These are phyloP conservation scores for Scomberomorus guttatus DNA, from an alignment of 2,797 vertebrate species.

Conservation along the genomic window DNA sequence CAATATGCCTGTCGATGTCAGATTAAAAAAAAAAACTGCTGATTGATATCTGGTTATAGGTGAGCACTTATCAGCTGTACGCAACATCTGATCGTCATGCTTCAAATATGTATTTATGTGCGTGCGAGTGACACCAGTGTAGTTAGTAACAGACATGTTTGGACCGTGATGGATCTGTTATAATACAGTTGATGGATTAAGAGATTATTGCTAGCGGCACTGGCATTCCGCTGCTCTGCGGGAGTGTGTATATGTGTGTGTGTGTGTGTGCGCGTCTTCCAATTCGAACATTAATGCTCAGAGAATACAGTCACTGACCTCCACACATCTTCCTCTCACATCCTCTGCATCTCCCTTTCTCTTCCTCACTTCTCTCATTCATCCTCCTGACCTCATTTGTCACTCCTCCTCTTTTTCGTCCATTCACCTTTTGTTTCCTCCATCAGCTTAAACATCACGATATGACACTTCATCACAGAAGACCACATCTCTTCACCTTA, in stretches of 20 bases:
- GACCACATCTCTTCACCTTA: conserved; percentile 2
- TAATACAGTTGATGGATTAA: conserved; percentile 75
- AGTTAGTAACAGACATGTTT: conserved; percentile 41
- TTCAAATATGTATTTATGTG: conserved; percentile 42
- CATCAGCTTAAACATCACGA: conserved; percentile 11
- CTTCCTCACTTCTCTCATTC: conserved; percentile 19
- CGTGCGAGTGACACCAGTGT: conserved; percentile 45
- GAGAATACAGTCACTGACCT: conserved; percentile 57
- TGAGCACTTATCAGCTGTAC: conserved; percentile 46
- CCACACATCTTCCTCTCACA: conserved; percentile 21
- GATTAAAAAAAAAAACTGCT: conserved; percentile 45
- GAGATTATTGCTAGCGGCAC: conserved; percentile 62
- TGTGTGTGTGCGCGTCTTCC: conserved; percentile 31
- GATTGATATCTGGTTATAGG: conserved; percentile 65
- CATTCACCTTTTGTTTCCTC: conserved; percentile 12
- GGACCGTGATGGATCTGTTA: conserved; percentile 64
- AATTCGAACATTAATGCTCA: conserved; percentile 51
- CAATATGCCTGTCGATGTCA: conserved; percentile 52
- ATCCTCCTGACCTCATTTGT: conserved; percentile 45
- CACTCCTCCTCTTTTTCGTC: conserved; percentile 3
- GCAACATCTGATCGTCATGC: conserved; percentile 50
- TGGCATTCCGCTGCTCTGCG: conserved; percentile 41
- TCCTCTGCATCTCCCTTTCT: conserved; percentile 9
- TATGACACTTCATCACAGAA: conserved; percentile 4
- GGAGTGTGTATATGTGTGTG: conserved; percentile 12